phyloP scores from a whole-genome alignment of 2,113 vertebrate species.

The Zapornia atra region DNA sequence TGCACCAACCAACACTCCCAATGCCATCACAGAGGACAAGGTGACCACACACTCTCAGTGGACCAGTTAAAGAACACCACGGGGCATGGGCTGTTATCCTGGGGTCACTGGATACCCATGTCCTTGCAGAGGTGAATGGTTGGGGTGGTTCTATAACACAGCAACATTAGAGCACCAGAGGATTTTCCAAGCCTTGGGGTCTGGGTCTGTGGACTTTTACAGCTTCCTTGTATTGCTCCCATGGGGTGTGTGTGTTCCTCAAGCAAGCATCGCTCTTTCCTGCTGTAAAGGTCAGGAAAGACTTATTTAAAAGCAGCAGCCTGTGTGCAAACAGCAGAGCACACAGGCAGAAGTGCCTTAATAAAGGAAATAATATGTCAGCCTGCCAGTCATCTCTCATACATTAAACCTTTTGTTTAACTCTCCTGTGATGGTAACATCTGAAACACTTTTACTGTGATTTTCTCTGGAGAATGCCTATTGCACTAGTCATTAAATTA shows the following conservation, averaged over 20 bases:
- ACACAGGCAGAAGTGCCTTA: background rate
- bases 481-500: background rate
- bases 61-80: background rate
- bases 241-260: background rate
- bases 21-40: background rate
- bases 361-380: background rate
- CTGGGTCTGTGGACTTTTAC: background rate
- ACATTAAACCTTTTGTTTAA: background rate
- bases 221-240: background rate
- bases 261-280: slow-evolving; percentile 9
- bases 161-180: background rate
- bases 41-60: background rate
- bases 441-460: background rate
- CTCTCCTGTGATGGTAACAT: background rate
- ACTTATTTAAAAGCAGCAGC: background rate
- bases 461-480: background rate
- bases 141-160: background rate
- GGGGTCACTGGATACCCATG: background rate
- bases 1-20: background rate
- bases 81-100: background rate
- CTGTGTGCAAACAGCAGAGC: background rate
- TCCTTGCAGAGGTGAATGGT: background rate
- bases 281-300: slow-evolving; percentile 15
- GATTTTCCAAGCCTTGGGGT: slow-evolving; percentile 59
- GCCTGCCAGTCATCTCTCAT: background rate